A percentile compares a stretch with the other conserved stretches of the same genome.
Conservation (phyloP, 2,888 invertebrate genomes). For the Plusia festucae region DNA sequence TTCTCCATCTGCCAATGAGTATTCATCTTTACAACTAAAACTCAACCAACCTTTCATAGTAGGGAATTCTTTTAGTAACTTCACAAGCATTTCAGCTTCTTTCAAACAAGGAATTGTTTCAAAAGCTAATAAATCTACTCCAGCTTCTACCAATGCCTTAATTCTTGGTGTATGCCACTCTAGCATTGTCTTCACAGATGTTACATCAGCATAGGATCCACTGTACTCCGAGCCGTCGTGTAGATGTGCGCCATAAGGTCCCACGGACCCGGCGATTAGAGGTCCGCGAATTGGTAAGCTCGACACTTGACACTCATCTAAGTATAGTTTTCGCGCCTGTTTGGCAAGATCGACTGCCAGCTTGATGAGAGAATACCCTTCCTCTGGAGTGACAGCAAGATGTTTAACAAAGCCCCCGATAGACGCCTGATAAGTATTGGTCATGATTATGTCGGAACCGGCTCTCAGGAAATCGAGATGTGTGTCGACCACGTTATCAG, state of each 20-base stretch:
- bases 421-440: slow-evolving; percentile 97
- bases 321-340: slow-evolving; percentile 90
- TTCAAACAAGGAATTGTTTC: slow-evolving; percentile 96
- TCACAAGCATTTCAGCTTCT: slow-evolving; percentile 94
- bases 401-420: slow-evolving; percentile 93
- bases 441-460: slow-evolving; percentile 96
- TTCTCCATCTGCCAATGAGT: slow-evolving; percentile 93
- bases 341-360: slow-evolving; percentile 93
- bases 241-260: slow-evolving; percentile 96
- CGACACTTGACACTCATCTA: slow-evolving; percentile 79
- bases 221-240: slow-evolving; percentile 97
- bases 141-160: slow-evolving; percentile 92
- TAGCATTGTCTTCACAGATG: slow-evolving; percentile 90
- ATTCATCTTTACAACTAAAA: slow-evolving; percentile 93
- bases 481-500: slow-evolving; percentile 92
- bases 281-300: slow-evolving; percentile 73
- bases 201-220: slow-evolving; percentile 92
- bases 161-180: slow-evolving; percentile 96
- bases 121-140: slow-evolving; percentile 95
- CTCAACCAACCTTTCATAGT: slow-evolving; percentile 95
- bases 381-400: slow-evolving; percentile 91
- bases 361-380: slow-evolving; percentile 92
- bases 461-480: slow-evolving; percentile 95
- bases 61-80: slow-evolving; percentile 94
- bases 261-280: slow-evolving; percentile 95